phyloP scores from a whole-genome alignment of 2,797 vertebrate genomes.

The Sciurus vulgaris region DNA sequence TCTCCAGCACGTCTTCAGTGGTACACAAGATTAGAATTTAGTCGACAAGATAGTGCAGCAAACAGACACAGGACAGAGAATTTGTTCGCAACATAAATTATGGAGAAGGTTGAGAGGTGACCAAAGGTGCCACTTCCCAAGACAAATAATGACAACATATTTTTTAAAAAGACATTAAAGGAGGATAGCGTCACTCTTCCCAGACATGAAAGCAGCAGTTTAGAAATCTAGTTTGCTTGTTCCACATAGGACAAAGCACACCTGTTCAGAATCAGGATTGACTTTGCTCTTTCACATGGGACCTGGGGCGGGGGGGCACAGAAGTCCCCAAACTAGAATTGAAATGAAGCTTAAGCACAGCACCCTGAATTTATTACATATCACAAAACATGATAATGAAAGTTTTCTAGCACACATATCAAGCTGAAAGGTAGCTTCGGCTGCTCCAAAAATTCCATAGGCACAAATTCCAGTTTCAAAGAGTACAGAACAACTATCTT shows the following conservation, averaged over 20 bases:
- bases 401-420: slow-evolving; percentile 78
- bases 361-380: slow-evolving; percentile 85
- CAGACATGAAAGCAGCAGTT: slow-evolving; percentile 63
- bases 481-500: slow-evolving; percentile 70
- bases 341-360: slow-evolving; percentile 76
- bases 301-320: slow-evolving; percentile 13
- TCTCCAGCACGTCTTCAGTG: slow-evolving; percentile 82
- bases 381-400: slow-evolving; percentile 76
- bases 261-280: slow-evolving; percentile 16
- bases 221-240: slow-evolving; percentile 49
- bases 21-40: slow-evolving; percentile 74
- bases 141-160: slow-evolving; percentile 71
- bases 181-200: slow-evolving; percentile 59
- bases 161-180: slow-evolving; percentile 69
- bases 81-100: slow-evolving; percentile 74
- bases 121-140: slow-evolving; percentile 73
- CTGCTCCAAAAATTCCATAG: slow-evolving; percentile 78
- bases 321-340: slow-evolving; percentile 46
- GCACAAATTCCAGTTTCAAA: slow-evolving; percentile 74
- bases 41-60: slow-evolving; percentile 74
- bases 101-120: slow-evolving; percentile 60
- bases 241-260: slow-evolving; percentile 5
- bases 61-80: slow-evolving; percentile 82
- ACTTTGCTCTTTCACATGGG: not conserved
- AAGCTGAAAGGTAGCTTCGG: slow-evolving; percentile 76